phyloP scores from a whole-genome alignment of 2,797 vertebrate species.

The Tragopan temminckii region DNA sequence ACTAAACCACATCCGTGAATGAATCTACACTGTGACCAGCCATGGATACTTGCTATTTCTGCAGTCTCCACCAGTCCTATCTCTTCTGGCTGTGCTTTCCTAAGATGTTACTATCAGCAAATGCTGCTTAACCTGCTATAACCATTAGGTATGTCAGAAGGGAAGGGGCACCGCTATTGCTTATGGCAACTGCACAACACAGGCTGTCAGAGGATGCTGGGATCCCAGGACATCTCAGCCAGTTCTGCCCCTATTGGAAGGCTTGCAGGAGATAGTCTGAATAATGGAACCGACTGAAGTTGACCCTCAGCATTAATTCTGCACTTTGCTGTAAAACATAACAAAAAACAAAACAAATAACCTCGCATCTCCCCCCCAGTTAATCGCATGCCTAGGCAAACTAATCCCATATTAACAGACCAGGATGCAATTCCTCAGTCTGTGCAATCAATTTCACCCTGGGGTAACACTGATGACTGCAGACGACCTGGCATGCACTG shows the following conservation, averaged over 20 bases:
- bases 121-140: background rate
- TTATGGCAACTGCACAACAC: background rate
- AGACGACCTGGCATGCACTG: background rate
- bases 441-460: conserved; percentile 9
- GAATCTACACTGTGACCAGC: background rate
- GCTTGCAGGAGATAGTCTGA: background rate
- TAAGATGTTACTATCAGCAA: background rate
- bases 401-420: background rate
- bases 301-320: background rate
- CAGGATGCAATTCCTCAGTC: background rate
- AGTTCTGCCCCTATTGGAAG: background rate
- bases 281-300: background rate
- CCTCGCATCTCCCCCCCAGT: background rate
- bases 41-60: background rate
- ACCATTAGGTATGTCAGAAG: background rate
- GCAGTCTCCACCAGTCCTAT: background rate
- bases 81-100: background rate
- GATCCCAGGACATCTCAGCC: background rate
- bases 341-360: too few relatives aligned
- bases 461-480: background rate
- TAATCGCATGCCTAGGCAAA: conserved; percentile 28
- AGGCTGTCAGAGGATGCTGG: background rate
- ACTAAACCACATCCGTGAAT: background rate
- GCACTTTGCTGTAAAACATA: background rate
- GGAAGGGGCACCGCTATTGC: background rate